Evolutionary conservation across 2,113 vertebrate genomes (phyloP).

Genomic region (Protomyctophum bolini): DNA sequence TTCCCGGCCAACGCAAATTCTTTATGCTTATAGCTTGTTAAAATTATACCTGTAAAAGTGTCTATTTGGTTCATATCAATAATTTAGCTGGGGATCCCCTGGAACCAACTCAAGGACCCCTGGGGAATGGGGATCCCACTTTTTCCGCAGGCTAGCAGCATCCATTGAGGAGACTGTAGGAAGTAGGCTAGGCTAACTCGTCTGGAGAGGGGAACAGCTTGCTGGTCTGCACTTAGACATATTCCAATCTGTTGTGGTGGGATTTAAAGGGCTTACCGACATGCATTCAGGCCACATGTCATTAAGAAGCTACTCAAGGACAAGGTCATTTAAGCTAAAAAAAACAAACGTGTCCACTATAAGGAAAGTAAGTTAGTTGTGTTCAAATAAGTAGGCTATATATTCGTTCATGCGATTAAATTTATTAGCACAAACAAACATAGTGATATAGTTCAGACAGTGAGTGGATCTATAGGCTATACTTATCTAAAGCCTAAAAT

Average conservation of each 20-base stretch:
- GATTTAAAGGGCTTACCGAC: conserved; percentile 72
- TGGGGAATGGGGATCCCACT: not conserved
- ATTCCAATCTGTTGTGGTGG: conserved; percentile 61
- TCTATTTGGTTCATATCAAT: not conserved
- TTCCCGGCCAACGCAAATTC: conserved; percentile 43
- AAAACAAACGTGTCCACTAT: conserved; percentile 18
- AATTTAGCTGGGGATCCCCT: too few relatives aligned
- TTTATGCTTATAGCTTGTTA: too few relatives aligned
- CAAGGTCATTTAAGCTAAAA: conserved; percentile 57
- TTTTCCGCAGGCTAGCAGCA: not conserved
- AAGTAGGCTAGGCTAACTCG: too few relatives aligned
- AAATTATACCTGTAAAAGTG: not conserved
- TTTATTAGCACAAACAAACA: too few relatives aligned
- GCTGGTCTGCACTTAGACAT: conserved; percentile 42
- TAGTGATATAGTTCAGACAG: too few relatives aligned
- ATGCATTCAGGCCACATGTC: conserved; percentile 44
- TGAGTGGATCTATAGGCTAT: not conserved
- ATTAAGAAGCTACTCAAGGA: conserved; percentile 37
- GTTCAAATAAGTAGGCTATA: not conserved
- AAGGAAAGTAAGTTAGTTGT: not conserved
- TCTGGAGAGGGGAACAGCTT: conserved; percentile 17
- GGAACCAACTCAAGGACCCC: too few relatives aligned
- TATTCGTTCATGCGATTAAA: too few relatives aligned
- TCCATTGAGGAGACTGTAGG: not conserved
- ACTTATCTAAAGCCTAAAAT: not conserved